Percentiles rank a stretch among this genome's conserved stretches.
Conservation (phyloP, 2,797 vertebrate genomes). For the Lepus oiostolus region DNA sequence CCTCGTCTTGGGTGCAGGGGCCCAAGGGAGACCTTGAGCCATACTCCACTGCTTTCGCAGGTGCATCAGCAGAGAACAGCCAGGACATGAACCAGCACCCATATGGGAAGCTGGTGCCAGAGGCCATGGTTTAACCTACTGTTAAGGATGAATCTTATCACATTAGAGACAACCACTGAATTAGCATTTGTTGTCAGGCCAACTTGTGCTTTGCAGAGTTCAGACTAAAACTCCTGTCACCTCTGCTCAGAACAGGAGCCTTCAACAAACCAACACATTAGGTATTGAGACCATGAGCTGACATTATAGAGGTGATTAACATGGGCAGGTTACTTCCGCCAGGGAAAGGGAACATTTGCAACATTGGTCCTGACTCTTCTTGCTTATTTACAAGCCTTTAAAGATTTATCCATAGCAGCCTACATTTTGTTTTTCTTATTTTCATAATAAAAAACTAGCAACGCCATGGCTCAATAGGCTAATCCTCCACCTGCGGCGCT, state of each 20-base stretch:
- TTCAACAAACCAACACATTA: not conserved
- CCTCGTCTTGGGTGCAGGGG: too few relatives aligned
- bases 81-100: too few relatives aligned
- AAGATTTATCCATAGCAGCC: not conserved
- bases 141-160: not conserved
- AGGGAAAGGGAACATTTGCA: slow-evolving; percentile 42
- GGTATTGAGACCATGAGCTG: not conserved
- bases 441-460: slow-evolving; percentile 14
- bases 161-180: not conserved
- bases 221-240: not conserved
- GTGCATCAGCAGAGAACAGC: too few relatives aligned
- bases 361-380: not conserved
- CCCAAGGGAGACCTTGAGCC: too few relatives aligned
- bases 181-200: not conserved
- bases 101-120: too few relatives aligned
- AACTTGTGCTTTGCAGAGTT: not conserved
- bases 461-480: not conserved
- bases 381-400: slow-evolving; percentile 29
- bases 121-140: too few relatives aligned
- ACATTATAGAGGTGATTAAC: not conserved
- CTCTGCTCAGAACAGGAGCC: not conserved
- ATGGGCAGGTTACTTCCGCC: not conserved
- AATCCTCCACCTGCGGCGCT: too few relatives aligned
- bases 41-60: too few relatives aligned
- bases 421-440: slow-evolving; percentile 41